These are phyloP conservation scores for Drosophila pectinifera DNA, from an alignment of 1,140 invertebrate species.

Conservation along the genomic window DNA sequence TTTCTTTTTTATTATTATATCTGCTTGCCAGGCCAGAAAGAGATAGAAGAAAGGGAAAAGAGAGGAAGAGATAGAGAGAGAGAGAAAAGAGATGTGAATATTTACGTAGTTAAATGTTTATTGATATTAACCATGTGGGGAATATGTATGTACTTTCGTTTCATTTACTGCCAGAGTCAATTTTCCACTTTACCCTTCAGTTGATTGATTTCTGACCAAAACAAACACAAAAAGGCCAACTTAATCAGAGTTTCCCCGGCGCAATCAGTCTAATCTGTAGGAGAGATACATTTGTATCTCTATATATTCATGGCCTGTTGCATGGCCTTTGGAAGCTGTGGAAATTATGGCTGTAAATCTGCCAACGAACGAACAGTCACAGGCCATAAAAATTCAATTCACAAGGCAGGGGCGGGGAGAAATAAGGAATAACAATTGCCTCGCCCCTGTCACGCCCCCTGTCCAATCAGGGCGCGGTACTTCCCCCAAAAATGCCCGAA, in stretches of 20 bases:
- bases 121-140: conserved; percentile 12
- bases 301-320: conserved; percentile 37
- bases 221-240: neutral
- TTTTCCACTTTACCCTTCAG: conserved; percentile 15
- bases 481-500: conserved; percentile 12
- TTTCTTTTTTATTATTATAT: conserved; percentile 48
- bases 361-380: conserved; percentile 66
- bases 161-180: conserved; percentile 30
- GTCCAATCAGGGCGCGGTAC: conserved; percentile 24
- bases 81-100: conserved; percentile 58
- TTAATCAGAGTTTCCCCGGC: neutral
- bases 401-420: conserved; percentile 18
- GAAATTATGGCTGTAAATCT: conserved; percentile 14
- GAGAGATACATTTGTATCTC: conserved; percentile 1
- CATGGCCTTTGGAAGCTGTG: neutral
- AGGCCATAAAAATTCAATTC: conserved; percentile 79
- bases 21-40: conserved; percentile 41
- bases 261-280: neutral
- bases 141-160: conserved; percentile 9
- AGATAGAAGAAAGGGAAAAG: conserved; percentile 14
- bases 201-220: conserved; percentile 19
- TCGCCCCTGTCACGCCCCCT: conserved; percentile 51
- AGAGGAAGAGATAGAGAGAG: conserved; percentile 21
- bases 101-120: conserved; percentile 51
- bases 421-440: conserved; percentile 68